These are phyloP conservation scores for Leptarthrus brevirostris DNA, from an alignment of 2,888 invertebrate genomes.

Conservation along the genomic window DNA sequence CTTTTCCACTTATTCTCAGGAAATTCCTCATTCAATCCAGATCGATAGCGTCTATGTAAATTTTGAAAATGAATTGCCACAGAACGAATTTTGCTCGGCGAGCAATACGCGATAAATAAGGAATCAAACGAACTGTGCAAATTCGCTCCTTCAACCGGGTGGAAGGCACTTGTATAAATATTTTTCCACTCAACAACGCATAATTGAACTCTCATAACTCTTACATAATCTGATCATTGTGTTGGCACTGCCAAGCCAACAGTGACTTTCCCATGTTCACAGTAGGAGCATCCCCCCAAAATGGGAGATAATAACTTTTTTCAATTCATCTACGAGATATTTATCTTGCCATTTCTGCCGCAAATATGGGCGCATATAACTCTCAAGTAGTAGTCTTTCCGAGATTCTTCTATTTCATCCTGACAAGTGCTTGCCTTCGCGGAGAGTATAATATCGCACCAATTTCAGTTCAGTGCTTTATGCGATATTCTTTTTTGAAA, in stretches of 20 bases:
- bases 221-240: constrained; percentile 14
- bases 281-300: background rate
- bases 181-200: constrained; percentile 37
- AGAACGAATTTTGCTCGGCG: background rate
- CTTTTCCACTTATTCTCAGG: background rate
- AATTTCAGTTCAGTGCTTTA: background rate
- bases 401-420: background rate
- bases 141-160: background rate
- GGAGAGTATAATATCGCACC: constrained; percentile 15
- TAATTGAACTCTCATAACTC: constrained; percentile 19
- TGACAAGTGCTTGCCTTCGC: background rate
- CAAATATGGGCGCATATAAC: background rate
- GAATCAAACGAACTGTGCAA: constrained; percentile 18
- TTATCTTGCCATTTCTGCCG: constrained; percentile 26
- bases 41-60: constrained; percentile 17
- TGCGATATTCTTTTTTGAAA: constrained; percentile 12
- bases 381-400: background rate
- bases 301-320: constrained; percentile 1
- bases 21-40: background rate
- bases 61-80: constrained; percentile 10
- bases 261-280: no score
- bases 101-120: constrained; percentile 15
- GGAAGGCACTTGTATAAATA: constrained; percentile 13
- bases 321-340: constrained; percentile 29
- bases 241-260: background rate